Conservation (phyloP, 1,140 invertebrate genomes). For the Pseudobourletiella spinata region DNA sequence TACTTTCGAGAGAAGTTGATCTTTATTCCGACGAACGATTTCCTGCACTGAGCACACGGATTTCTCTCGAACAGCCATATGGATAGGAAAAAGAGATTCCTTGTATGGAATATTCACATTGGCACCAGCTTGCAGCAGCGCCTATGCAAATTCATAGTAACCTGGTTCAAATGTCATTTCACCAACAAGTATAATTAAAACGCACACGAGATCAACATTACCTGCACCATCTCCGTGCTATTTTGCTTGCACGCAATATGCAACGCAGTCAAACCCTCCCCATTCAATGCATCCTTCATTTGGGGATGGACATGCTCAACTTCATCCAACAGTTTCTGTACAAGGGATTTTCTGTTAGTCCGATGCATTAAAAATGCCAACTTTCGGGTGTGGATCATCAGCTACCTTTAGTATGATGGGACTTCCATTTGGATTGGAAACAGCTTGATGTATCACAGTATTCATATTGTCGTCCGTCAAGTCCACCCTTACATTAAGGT, state of each 20-base stretch:
- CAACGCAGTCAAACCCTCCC: conserved; percentile 17
- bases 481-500: conserved; percentile 8
- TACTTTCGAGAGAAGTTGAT: conserved; percentile 6
- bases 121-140: conserved; percentile 8
- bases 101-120: conserved; percentile 16
- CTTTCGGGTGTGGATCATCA: not conserved
- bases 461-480: conserved; percentile 13
- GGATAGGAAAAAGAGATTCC: conserved; percentile 15
- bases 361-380: not conserved
- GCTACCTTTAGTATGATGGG: conserved; percentile 8
- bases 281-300: conserved; percentile 11
- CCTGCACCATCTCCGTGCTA: conserved; percentile 16
- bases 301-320: not conserved
- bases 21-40: conserved; percentile 2
- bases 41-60: conserved; percentile 21
- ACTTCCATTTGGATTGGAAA: not conserved
- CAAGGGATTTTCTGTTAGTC: not conserved
- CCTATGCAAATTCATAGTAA: too few relatives aligned
- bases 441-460: conserved; percentile 21
- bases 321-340: conserved; percentile 1
- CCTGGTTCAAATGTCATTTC: too few relatives aligned
- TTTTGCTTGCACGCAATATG: conserved; percentile 17
- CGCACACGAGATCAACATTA: too few relatives aligned
- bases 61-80: conserved; percentile 15
- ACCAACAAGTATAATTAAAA: too few relatives aligned